A percentile compares a stretch with the other conserved stretches of the same genome.
Evolutionary conservation across 2,113 vertebrate species (phyloP).

Genomic region (Apodemus sylvaticus): DNA sequence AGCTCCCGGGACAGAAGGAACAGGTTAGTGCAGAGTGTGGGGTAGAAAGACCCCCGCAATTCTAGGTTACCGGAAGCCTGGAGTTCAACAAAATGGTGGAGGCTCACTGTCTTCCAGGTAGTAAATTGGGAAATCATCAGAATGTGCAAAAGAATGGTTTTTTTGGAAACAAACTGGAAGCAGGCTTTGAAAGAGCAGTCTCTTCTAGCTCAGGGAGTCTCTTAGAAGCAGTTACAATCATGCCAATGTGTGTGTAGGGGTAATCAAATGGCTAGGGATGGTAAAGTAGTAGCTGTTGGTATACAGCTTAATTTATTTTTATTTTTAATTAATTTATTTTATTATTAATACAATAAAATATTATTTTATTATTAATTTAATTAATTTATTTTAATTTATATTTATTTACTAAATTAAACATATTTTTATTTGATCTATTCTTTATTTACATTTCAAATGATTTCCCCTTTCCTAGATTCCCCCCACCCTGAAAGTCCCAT

Average conservation of each 20-base stretch:
- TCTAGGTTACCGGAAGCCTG: not conserved
- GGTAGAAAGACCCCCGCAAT: not conserved
- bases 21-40: not conserved
- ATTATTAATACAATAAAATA: too few species aligned
- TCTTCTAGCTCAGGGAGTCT: constrained; percentile 7
- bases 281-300: not conserved
- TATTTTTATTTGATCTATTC: too few species aligned
- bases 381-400: too few species aligned
- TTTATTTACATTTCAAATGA: too few species aligned
- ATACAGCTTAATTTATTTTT: not conserved
- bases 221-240: not conserved
- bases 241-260: not conserved
- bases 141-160: not conserved
- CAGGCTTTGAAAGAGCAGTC: not conserved
- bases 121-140: not conserved
- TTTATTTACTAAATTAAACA: too few species aligned
- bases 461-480: too few species aligned
- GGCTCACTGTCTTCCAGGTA: not conserved
- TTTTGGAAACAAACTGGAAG: not conserved
- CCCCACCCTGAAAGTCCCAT: too few species aligned
- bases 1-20: not conserved
- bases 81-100: not conserved
- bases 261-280: not conserved
- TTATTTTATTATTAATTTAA: too few species aligned
- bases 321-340: too few species aligned